phyloP scores from a whole-genome alignment of 2,888 invertebrate genomes.

The Ptychoptera contaminata region DNA sequence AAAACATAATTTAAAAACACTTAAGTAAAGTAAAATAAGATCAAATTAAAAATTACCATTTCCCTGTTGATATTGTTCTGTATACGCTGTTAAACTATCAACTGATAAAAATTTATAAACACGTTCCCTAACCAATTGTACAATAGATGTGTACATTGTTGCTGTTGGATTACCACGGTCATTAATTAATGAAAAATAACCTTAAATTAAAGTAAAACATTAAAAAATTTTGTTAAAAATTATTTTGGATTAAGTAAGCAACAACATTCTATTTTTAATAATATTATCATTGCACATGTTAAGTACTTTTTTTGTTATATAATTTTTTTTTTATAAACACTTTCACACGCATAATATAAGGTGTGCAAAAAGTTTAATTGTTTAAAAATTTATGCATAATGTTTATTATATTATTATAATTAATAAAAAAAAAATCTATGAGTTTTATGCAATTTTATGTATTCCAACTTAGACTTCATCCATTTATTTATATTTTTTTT shows the following conservation, averaged over 20 bases:
- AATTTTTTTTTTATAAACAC: too few relatives aligned
- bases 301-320: too few relatives aligned
- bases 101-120: conserved; percentile 36
- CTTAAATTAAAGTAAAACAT: conserved; percentile 26
- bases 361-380: too few relatives aligned
- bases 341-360: too few relatives aligned
- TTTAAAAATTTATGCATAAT: too few relatives aligned
- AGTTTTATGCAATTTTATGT: too few relatives aligned
- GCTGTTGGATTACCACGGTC: conserved; percentile 51
- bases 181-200: conserved; percentile 52
- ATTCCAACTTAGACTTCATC: too few relatives aligned
- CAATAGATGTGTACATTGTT: conserved; percentile 44
- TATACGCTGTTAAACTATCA: conserved; percentile 29
- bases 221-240: not conserved
- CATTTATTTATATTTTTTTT: too few relatives aligned
- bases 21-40: not conserved
- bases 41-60: not conserved
- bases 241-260: not conserved
- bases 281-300: too few relatives aligned
- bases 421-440: too few relatives aligned
- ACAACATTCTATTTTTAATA: too few relatives aligned
- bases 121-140: conserved; percentile 49
- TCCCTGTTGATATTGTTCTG: conserved; percentile 14
- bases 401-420: too few relatives aligned
- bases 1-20: not conserved